phyloP scores from a whole-genome alignment of 2,888 invertebrate genomes.

The Tachystola acroxantha region DNA sequence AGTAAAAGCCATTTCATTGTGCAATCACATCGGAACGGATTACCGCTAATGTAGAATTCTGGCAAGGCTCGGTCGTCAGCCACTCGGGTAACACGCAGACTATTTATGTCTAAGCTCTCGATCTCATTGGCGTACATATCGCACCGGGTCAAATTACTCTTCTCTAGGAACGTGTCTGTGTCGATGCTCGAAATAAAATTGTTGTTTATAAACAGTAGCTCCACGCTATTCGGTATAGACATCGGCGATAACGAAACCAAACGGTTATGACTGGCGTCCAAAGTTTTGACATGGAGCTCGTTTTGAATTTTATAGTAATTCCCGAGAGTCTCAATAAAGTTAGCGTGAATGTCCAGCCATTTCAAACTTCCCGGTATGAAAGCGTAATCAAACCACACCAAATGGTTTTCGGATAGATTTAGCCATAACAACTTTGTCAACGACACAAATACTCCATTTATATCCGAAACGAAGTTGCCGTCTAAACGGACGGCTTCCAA shows the following conservation, averaged over 20 bases:
- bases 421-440: slow-evolving; percentile 90
- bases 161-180: slow-evolving; percentile 90
- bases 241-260: slow-evolving; percentile 87
- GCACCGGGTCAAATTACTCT: slow-evolving; percentile 88
- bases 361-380: slow-evolving; percentile 92
- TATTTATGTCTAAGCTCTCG: slow-evolving; percentile 88
- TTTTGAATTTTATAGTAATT: slow-evolving; percentile 93
- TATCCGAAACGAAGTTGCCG: slow-evolving; percentile 91
- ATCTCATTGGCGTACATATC: slow-evolving; percentile 94
- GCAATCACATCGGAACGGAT: slow-evolving; percentile 96
- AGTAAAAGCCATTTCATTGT: slow-evolving; percentile 96
- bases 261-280: slow-evolving; percentile 94
- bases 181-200: slow-evolving; percentile 89
- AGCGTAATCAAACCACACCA: slow-evolving; percentile 95
- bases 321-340: slow-evolving; percentile 90
- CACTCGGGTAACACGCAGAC: slow-evolving; percentile 85
- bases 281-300: slow-evolving; percentile 86
- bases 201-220: slow-evolving; percentile 92
- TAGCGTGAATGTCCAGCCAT: slow-evolving; percentile 94
- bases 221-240: slow-evolving; percentile 92
- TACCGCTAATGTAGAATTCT: slow-evolving; percentile 94
- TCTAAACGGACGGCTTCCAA: slow-evolving; percentile 93
- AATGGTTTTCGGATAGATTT: slow-evolving; percentile 93
- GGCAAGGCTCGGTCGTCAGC: slow-evolving; percentile 85
- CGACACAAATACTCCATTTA: slow-evolving; percentile 93